A percentile compares a stretch with the other conserved stretches of the same genome.
These are phyloP conservation scores for Hypothenemus hampei DNA, from an alignment of 1,140 invertebrate species.

Conservation along the genomic window DNA sequence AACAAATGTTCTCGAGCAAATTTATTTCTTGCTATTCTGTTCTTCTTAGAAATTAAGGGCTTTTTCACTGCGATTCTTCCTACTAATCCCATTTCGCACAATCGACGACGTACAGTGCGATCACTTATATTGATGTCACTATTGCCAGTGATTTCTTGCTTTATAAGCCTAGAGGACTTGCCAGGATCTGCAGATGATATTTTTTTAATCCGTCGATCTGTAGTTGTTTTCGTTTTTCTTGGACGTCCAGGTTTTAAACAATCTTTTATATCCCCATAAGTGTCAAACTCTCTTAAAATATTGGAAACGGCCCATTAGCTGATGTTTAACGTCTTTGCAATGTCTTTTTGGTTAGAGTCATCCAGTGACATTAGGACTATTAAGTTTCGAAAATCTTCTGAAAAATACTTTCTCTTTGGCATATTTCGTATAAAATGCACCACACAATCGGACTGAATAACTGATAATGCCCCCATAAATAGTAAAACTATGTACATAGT, in stretches of 20 bases:
- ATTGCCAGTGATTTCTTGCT: background rate
- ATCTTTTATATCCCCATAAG: background rate
- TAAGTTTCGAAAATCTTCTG: background rate
- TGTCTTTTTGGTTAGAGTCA: background rate
- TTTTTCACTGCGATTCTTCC: background rate
- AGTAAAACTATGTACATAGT: background rate
- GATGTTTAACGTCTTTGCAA: background rate
- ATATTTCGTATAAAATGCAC: too few species aligned
- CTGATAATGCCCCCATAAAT: background rate
- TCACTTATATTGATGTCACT: background rate
- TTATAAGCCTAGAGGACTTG: background rate
- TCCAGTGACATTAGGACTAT: background rate
- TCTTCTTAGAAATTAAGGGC: too few species aligned
- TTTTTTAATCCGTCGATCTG: background rate
- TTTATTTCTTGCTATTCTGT: background rate
- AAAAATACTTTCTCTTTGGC: background rate
- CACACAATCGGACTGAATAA: background rate
- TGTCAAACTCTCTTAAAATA: background rate
- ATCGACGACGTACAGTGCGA: background rate
- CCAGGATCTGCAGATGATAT: background rate
- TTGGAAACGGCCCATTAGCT: background rate
- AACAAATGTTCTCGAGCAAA: background rate
- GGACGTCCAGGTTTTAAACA: too few species aligned
- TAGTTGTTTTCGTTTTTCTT: too few species aligned
- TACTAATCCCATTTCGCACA: too few species aligned